Evolutionary conservation across 2,797 vertebrate genomes (phyloP).

Genomic region (Chloroceryle amazona): DNA sequence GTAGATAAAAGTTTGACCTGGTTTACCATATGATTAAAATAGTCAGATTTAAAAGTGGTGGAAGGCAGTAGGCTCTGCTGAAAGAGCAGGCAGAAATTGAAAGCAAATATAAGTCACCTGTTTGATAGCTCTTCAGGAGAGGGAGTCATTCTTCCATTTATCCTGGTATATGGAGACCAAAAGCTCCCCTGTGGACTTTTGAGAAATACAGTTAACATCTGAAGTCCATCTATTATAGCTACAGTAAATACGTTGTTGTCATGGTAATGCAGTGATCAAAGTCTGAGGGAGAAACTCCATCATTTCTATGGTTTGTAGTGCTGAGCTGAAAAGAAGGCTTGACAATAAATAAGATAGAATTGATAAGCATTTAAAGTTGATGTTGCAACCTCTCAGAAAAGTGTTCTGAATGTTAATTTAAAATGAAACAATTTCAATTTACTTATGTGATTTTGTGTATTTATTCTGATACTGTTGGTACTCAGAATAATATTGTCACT

Average conservation of each 20-base stretch:
- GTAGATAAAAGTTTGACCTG: constrained; percentile 23
- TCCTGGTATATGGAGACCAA: neutral
- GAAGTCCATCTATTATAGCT: constrained; percentile 16
- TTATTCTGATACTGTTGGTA: neutral
- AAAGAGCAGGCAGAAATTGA: constrained; percentile 15
- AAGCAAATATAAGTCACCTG: neutral
- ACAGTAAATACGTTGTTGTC: constrained; percentile 31
- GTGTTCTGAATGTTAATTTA: neutral
- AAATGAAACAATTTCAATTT: neutral
- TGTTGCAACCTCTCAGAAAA: neutral
- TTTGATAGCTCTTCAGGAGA: neutral
- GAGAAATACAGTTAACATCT: constrained; percentile 1
- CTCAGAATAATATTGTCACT: neutral
- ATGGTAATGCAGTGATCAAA: constrained; percentile 45
- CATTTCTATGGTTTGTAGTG: neutral
- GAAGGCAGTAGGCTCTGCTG: neutral
- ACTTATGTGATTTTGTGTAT: neutral
- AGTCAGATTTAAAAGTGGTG: constrained; percentile 7
- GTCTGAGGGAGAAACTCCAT: neutral
- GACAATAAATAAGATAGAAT: neutral
- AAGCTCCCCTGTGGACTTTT: neutral
- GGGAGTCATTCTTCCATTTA: neutral
- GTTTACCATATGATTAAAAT: constrained; percentile 38
- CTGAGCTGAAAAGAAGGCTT: neutral
- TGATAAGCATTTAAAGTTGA: neutral